Percentiles rank a stretch among this genome's conserved stretches.
Evolutionary conservation across 2,888 invertebrate genomes (phyloP).

Genomic region (Dryomyza anilis): DNA sequence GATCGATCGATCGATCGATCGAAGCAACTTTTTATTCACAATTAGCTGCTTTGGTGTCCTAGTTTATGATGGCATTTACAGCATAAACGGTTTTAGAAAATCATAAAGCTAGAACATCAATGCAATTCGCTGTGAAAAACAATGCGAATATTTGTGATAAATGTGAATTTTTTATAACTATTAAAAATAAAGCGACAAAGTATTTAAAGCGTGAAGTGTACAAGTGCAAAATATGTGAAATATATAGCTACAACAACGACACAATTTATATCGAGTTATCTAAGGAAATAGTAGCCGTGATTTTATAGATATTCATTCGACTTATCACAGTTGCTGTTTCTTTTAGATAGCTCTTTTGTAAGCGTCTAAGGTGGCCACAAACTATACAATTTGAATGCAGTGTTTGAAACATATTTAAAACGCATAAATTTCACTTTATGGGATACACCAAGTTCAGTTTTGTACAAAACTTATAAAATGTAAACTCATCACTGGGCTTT

Average conservation of each 20-base stretch:
- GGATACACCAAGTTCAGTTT: conserved; percentile 61
- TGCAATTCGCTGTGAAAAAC: conserved; percentile 46
- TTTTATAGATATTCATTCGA: conserved; percentile 47
- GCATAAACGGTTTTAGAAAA: conserved; percentile 37
- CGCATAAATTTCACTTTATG: conserved; percentile 52
- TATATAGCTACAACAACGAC: not conserved
- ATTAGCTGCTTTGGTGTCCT: conserved; percentile 58
- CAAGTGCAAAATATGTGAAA: not conserved
- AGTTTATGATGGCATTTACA: conserved; percentile 50
- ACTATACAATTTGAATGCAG: not conserved
- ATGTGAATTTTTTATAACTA: not conserved
- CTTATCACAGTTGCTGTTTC: conserved; percentile 63
- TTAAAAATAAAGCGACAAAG: no score
- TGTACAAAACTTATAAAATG: conserved; percentile 41
- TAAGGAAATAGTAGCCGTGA: conserved; percentile 62
- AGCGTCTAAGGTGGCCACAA: conserved; percentile 42
- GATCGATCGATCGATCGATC: not conserved
- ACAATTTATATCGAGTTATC: conserved; percentile 58
- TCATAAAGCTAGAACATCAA: conserved; percentile 62
- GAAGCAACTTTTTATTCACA: conserved; percentile 36
- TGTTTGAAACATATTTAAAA: not conserved
- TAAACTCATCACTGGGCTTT: conserved; percentile 61
- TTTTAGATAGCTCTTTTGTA: conserved; percentile 62
- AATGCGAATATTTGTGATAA: not conserved
- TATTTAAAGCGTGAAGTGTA: no score